These are phyloP conservation scores for Ochotona princeps DNA, from an alignment of 2,113 vertebrate genomes.

Conservation along the genomic window DNA sequence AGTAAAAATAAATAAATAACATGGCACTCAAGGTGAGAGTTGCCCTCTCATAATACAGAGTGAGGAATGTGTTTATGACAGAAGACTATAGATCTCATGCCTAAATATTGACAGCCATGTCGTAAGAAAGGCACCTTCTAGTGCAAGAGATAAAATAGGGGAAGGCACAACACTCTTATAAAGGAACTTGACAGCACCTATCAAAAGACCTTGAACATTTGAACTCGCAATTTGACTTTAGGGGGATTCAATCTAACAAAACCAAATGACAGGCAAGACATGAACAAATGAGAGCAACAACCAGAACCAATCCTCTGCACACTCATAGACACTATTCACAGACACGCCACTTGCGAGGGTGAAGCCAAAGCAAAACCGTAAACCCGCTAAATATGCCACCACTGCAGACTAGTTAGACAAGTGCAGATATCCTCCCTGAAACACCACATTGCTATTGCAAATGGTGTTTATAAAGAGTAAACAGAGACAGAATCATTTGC, in stretches of 20 bases:
- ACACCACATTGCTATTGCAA: not conserved
- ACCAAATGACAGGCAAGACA: not conserved
- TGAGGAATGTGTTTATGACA: not conserved
- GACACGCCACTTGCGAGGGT: not conserved
- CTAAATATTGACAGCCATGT: not conserved
- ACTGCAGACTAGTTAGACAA: not conserved
- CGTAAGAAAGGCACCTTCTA: not conserved
- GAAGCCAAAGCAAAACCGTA: not conserved
- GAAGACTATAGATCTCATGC: not conserved
- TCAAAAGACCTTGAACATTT: not conserved
- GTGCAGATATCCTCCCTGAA: not conserved
- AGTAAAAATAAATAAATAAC: not conserved
- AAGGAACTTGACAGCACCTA: not conserved
- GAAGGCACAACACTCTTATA: not conserved
- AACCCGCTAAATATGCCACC: not conserved
- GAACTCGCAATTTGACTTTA: not conserved
- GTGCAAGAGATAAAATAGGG: not conserved
- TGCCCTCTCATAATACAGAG: no score
- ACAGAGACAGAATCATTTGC: not conserved
- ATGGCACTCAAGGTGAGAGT: not conserved
- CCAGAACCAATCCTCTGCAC: not conserved
- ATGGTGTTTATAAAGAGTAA: not conserved
- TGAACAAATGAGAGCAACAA: not conserved
- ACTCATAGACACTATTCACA: no score
- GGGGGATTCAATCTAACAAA: not conserved